phyloP scores from a whole-genome alignment of 2,888 invertebrate species.

The Chalcosyrphus nemorum region DNA sequence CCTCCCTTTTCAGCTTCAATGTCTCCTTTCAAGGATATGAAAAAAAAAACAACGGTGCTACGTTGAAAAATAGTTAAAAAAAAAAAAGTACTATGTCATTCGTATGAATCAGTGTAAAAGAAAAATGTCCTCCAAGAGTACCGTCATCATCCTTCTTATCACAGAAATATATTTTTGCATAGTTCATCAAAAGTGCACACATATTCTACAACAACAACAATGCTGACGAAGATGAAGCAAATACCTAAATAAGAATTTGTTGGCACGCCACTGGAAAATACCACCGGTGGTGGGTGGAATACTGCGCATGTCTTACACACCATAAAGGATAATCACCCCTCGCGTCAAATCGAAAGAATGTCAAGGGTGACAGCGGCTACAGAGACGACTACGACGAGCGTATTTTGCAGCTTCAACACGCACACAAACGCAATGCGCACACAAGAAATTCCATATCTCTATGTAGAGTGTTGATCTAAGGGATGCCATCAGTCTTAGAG shows the following conservation, averaged over 20 bases:
- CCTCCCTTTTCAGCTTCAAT: not conserved
- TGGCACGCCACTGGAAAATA: conserved; percentile 58
- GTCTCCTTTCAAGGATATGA: conserved; percentile 33
- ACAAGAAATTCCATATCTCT: conserved; percentile 65
- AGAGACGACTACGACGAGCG: conserved; percentile 24
- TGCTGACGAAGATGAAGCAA: too few relatives aligned
- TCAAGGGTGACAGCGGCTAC: conserved; percentile 68
- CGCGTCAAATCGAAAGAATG: conserved; percentile 65
- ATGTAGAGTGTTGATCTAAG: conserved; percentile 65
- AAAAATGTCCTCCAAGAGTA: conserved; percentile 27
- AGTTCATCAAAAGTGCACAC: conserved; percentile 58
- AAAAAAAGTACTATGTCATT: conserved; percentile 30
- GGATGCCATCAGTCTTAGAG: conserved; percentile 72
- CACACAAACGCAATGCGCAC: conserved; percentile 1
- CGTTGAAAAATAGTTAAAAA: conserved; percentile 40
- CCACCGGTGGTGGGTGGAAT: conserved; percentile 37
- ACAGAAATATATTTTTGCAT: conserved; percentile 55
- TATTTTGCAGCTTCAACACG: conserved; percentile 38
- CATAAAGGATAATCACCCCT: conserved; percentile 69
- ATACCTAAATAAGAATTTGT: not conserved
- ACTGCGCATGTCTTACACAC: conserved; percentile 65
- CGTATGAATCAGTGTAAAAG: conserved; percentile 49
- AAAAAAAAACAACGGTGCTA: conserved; percentile 9
- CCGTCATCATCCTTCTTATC: conserved; percentile 60
- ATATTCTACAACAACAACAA: conserved; percentile 30